Evolutionary conservation across 1,140 invertebrate species (phyloP), one percentile per base, ranked within the genome.

Genomic region (Ptiloglossa arizonensis): DNA sequence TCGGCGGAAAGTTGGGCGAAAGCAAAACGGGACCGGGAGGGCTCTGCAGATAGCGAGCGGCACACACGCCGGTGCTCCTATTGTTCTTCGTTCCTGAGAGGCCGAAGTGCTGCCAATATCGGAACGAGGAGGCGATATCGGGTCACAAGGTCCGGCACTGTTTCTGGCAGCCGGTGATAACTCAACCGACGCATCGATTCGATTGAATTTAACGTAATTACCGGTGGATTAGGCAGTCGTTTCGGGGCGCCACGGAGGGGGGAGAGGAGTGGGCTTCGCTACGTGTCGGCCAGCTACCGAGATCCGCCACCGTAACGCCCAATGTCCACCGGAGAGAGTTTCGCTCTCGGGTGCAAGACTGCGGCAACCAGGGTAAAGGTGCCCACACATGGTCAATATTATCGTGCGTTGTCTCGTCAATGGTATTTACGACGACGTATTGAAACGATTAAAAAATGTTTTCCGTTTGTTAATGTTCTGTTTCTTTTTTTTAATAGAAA

Each of bases 161-260:
- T 81, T 74, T 57, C 83, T 82, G 88, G 80, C 89, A 88, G 80
- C 32, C 79, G 69, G 79, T 82, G 86, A 90, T 90, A 90, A 90
- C 86, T 90, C 87, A 87, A 75, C 82, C 82, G 83, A 83, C 82
- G 48, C 60, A 80, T 82, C 80, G 62, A 82, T 82, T 44, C 80
- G 70, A 85, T 84, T 57, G 70, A 85, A 89, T 88, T 88, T 88
- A 85, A 85, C 86, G 82, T 84, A 79, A 87, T 85, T 89, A 85
- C 59, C 79, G 13, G 54, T 44, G 70, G 60, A 83, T 85, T 78
- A 84, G 50, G n/a, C 24, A 29, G 6, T n/a, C 35, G 35, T 41
- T 60, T 19, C 19, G 29, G 17, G 6, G 11, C n/a, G 5, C n/a
- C 15, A 3, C 4, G 15, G 5, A 5, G n/a, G n/a, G n/a, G n/a